Conservation (phyloP, 2,888 invertebrate genomes). For the Scaptodrosophila latifasciaeformis region DNA sequence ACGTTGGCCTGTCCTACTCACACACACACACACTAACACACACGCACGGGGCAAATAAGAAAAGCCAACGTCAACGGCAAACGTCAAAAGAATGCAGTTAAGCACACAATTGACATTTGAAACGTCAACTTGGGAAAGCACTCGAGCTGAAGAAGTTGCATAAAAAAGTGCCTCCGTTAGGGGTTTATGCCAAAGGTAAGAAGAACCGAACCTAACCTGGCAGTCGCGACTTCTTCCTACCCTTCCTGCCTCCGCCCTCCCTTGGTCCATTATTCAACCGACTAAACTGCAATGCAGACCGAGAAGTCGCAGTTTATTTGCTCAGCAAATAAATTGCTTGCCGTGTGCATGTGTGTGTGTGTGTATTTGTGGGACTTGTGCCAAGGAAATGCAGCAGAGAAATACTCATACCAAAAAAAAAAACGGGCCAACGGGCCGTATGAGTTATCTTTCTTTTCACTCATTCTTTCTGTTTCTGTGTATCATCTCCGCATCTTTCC, state of each 20-base stretch:
- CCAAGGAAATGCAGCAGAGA: background rate
- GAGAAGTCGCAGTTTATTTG: slow-evolving; percentile 56
- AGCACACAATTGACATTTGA: slow-evolving; percentile 73
- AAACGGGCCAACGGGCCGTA: slow-evolving; percentile 46
- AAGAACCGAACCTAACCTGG: slow-evolving; percentile 10
- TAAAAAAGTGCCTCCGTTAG: slow-evolving; percentile 66
- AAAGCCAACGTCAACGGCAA: slow-evolving; percentile 40
- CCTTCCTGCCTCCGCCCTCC: slow-evolving; percentile 8
- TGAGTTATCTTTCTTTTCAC: slow-evolving; percentile 66
- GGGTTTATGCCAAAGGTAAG: slow-evolving; percentile 35
- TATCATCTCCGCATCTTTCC: no score
- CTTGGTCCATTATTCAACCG: background rate
- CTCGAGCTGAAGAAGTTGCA: slow-evolving; percentile 69
- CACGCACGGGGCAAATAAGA: slow-evolving; percentile 41
- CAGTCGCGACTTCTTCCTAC: no score
- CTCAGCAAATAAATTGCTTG: slow-evolving; percentile 66
- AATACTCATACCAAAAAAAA: background rate
- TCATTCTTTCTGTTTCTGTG: no score
- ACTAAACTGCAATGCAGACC: slow-evolving; percentile 10
- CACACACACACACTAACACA: slow-evolving; percentile 26
- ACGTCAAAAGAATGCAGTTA: slow-evolving; percentile 67
- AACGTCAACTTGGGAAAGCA: slow-evolving; percentile 66
- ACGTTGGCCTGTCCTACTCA: no score
- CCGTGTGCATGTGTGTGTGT: slow-evolving; percentile 7
- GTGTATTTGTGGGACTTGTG: slow-evolving; percentile 4